A percentile compares a stretch with the other conserved stretches of the same genome.
Evolutionary conservation across 2,797 vertebrate species (phyloP).

Genomic region (Anas flavirostris): DNA sequence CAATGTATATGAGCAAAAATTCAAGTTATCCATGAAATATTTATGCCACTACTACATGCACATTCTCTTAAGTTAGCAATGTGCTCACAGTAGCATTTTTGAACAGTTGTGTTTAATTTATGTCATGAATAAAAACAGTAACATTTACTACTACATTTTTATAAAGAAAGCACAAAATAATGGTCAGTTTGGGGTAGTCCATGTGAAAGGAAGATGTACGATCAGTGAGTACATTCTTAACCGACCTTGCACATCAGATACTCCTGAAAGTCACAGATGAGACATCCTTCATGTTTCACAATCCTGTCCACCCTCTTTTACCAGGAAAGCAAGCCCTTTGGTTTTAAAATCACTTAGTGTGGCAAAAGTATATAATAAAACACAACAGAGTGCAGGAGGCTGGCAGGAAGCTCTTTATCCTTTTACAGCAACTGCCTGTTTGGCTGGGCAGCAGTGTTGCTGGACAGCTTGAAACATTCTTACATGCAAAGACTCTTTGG

Average conservation of each 20-base stretch:
- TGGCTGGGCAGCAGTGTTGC: conserved; percentile 35
- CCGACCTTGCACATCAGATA: neutral
- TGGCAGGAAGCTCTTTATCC: conserved; percentile 62
- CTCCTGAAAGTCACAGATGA: conserved; percentile 9
- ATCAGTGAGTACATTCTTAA: neutral
- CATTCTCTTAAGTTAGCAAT: neutral
- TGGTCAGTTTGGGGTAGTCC: neutral
- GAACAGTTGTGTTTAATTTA: neutral
- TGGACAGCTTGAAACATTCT: conserved; percentile 45
- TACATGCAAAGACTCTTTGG: conserved; percentile 8
- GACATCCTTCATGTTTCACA: conserved; percentile 14
- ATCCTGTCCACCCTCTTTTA: conserved; percentile 30
- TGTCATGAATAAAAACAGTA: neutral
- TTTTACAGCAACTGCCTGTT: conserved; percentile 67
- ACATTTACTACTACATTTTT: neutral
- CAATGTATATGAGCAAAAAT: neutral
- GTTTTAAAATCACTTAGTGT: conserved; percentile 56
- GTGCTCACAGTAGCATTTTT: neutral
- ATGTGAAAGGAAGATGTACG: neutral
- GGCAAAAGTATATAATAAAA: conserved; percentile 59
- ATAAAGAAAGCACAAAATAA: neutral
- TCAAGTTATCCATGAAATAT: conserved; percentile 4
- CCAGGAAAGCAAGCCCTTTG: conserved; percentile 52
- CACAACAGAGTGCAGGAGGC: conserved; percentile 21
- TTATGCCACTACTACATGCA: neutral